Evolutionary conservation across 2,888 invertebrate species (phyloP).

Genomic region (Cephus spinipes): DNA sequence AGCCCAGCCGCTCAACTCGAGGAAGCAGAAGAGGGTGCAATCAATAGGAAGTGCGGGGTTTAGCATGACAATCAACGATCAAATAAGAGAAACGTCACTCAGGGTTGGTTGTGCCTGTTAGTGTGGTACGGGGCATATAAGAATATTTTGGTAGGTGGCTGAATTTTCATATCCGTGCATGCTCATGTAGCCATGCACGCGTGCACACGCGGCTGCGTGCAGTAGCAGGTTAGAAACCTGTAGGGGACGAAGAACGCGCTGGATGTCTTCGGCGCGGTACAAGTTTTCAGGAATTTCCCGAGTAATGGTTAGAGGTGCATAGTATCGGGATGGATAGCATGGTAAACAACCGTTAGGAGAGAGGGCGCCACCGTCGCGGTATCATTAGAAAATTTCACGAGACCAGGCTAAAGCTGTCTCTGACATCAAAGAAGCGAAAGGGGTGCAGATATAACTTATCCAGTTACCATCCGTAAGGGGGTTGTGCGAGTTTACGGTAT

Average conservation of each 20-base stretch:
- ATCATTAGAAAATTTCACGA: background rate
- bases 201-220: background rate
- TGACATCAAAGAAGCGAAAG: background rate
- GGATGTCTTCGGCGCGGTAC: background rate
- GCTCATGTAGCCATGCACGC: background rate
- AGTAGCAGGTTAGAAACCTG: background rate
- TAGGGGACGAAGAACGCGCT: background rate
- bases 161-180: background rate
- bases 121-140: background rate
- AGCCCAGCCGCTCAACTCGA: background rate
- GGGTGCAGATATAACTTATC: background rate
- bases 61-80: conserved; percentile 62
- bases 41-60: conserved; percentile 56
- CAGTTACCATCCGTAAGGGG: background rate
- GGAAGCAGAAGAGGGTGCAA: conserved; percentile 39
- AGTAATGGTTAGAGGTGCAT: background rate
- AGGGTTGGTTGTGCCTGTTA: conserved; percentile 22
- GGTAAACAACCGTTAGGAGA: background rate
- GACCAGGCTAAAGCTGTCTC: background rate
- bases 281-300: background rate
- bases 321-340: background rate
- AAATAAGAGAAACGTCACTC: conserved; percentile 56
- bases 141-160: background rate
- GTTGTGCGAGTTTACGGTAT: background rate
- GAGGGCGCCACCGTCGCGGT: background rate